Percentiles rank a stretch among this genome's conserved stretches.
phyloP scores from a whole-genome alignment of 2,113 vertebrate genomes.

The Clarias batrachus region DNA sequence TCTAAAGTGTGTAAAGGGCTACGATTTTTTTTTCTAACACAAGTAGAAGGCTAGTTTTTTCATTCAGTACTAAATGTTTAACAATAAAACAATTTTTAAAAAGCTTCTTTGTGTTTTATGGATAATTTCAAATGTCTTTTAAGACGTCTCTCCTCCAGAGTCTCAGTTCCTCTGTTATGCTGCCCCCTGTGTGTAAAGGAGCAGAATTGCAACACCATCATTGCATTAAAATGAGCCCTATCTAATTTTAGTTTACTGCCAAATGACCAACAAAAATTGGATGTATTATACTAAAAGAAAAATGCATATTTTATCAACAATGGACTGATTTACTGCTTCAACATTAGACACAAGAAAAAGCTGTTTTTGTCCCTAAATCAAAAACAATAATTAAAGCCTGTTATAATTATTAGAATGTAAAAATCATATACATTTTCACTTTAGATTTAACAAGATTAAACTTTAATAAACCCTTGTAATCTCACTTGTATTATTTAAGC shows the following conservation, averaged over 20 bases:
- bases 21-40: constrained; percentile 66
- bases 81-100: constrained; percentile 3
- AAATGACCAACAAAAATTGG: background rate
- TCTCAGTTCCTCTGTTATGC: background rate
- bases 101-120: background rate
- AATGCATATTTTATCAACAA: background rate
- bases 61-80: constrained; percentile 53
- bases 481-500: background rate
- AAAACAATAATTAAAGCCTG: too few relatives aligned
- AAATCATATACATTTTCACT: background rate
- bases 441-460: background rate
- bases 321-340: background rate
- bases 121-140: background rate
- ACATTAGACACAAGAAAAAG: background rate
- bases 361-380: background rate
- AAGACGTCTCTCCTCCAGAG: background rate
- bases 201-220: background rate
- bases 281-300: background rate
- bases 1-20: constrained; percentile 71
- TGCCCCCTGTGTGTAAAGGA: background rate
- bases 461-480: background rate
- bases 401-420: too few relatives aligned
- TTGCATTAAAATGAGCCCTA: too few relatives aligned
- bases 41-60: constrained; percentile 65
- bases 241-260: too few relatives aligned